Base-by-base conservation (phyloP, 2,113 vertebrate species). In the Serilophus lunatus region DNA sequence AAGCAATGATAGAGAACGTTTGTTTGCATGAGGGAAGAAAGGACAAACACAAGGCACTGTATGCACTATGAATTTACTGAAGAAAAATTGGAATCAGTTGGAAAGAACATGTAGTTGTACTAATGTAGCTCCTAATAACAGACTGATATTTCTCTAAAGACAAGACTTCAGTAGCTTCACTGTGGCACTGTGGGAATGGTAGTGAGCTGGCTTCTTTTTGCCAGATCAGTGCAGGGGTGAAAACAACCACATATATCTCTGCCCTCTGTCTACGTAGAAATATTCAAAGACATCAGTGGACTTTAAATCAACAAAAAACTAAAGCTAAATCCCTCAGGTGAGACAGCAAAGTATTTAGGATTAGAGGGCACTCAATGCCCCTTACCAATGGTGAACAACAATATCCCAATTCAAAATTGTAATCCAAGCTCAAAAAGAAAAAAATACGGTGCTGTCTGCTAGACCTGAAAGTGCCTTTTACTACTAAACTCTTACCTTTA, bases 1-100 rank as follows among this genome's bases (percentile, higher is more conserved):
- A 11, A 2, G 1, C 6, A 25, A 8, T 20, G 47, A 23, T 49
- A 23, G 6, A 33, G 40, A 44, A 3, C 1, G 1, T 69, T 92
- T 68, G 26, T 63, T 83, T 77, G 40, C 12, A 4, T 0, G 9
- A 23, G 10, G 56, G 64, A 65, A 59, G 64, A 65, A 36, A 68
- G 16, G 23, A 42, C 3, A n/a, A 74, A n/a, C 0, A 4, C 8
- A 28, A 50, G 19, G 16, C 12, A 36, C 23, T n/a, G 18, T 20
- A 20, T 45, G 20, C 7, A 5, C 29, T 65, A 5, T 38, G 45
- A 81, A 83, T 88, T 92, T 86, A 28, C 36, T 36, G n/a, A 68
- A 90, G n/a, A 78, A 66, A 59, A 70, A 44, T 40, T 49, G 13
- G 16, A 17, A 54, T 59, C 28, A 9, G 9, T 33, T 61, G 53